Evolutionary conservation across 1,140 invertebrate species (phyloP).

Genomic region (Drosophila tropicalis): DNA sequence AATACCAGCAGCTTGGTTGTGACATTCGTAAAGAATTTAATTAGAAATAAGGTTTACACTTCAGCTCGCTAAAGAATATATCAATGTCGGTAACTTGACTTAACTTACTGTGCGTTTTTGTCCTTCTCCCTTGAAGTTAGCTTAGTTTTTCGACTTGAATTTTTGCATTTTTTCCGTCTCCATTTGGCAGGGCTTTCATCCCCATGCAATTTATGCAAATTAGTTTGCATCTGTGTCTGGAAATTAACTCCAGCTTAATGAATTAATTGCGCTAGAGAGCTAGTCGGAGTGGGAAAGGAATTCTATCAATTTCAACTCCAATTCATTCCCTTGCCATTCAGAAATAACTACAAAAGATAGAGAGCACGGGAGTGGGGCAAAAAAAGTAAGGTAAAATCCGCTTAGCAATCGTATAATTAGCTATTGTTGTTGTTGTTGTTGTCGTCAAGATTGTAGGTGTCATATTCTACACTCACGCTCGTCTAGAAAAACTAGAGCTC

Average conservation of each 20-base stretch:
- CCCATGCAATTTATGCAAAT: conserved; percentile 52
- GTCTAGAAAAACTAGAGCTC: conserved; percentile 24
- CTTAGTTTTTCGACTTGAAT: neutral
- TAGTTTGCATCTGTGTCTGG: conserved; percentile 53
- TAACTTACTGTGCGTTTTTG: neutral
- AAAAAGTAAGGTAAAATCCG: conserved; percentile 56
- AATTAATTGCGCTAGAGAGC: conserved; percentile 19
- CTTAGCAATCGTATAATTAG: conserved; percentile 76
- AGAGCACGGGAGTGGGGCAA: neutral
- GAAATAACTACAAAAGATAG: conserved; percentile 7
- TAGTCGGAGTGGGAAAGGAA: neutral
- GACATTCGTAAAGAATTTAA: neutral
- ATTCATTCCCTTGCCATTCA: conserved; percentile 6
- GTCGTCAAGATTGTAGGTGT: conserved; percentile 37
- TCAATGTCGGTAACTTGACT: neutral
- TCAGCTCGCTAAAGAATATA: neutral
- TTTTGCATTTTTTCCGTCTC: conserved; percentile 19
- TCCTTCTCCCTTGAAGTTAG: neutral
- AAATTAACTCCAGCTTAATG: conserved; percentile 38
- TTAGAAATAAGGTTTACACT: neutral
- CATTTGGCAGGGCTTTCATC: conserved; percentile 10
- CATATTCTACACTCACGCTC: conserved; percentile 27
- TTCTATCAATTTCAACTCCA: conserved; percentile 8
- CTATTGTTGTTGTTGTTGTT: conserved; percentile 19
- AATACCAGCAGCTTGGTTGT: too few species aligned